Evolutionary conservation across 2,888 invertebrate species (phyloP), one percentile per base, ranked within the genome.

Genomic region (Crossocerus cetratus): DNA sequence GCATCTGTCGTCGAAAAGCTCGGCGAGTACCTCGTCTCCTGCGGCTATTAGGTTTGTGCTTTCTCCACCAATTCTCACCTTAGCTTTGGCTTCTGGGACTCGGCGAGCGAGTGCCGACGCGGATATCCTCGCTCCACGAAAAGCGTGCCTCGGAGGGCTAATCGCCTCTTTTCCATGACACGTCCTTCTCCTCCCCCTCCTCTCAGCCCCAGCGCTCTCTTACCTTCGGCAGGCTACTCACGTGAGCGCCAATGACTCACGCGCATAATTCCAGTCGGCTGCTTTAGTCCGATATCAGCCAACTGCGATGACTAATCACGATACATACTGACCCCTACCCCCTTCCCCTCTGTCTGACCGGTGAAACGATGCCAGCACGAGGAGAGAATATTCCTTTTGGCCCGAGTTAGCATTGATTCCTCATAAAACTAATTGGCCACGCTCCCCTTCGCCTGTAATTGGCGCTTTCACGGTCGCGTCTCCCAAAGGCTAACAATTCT

Each of bases 1-100:
- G 97, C 97, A 92, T 97, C 97, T 88, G 96, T 97, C 92, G 97
- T 97, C 92, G 97, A 97, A 94, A 97, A 97, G 94, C 94, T 97
- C 94, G 97, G 97, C 93, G 97, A 97, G 92, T 97, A 97, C 95
- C 95, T 97, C 94, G 94, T 97, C 93, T 95, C 94, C 93, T 97
- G 97, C 94, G 97, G 97, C 94, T 97, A 96, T 95, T 97, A 97
- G 95, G 90, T 90, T 81, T 79, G 89, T 86, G n/a, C n/a, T n/a
- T n/a, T n/a, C n/a, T n/a, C n/a, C n/a, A n/a, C 80, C 70, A 53
- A 63, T 21, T 3, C n/a, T 43, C 13, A 43, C 5, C n/a, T n/a
- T n/a, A n/a, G n/a, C n/a, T n/a, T n/a, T n/a, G n/a, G n/a, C n/a
- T n/a, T n/a, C n/a, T n/a, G n/a, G n/a, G n/a, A n/a, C n/a, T n/a